Base-by-base conservation (phyloP, 2,888 invertebrate genomes). In the Drosophila pegasa region DNA sequence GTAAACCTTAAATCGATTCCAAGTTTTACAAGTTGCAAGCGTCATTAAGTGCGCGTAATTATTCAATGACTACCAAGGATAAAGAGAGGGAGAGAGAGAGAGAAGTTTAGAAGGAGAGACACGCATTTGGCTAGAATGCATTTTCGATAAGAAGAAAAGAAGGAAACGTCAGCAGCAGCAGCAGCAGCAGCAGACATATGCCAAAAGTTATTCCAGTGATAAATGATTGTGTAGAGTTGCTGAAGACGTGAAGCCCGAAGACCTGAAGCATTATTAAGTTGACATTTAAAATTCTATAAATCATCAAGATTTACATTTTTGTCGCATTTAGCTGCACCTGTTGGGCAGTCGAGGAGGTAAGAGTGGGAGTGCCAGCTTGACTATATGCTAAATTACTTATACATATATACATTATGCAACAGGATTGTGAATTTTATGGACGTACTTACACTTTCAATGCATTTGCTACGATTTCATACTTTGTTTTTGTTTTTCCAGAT, bases 401-500 rank as follows among this genome's bases (percentile, higher is more conserved):
- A 65, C 74, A 59, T 20, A 9, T 14, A 14, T 22, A 56, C 64
- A 76, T 77, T 72, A 71, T 62, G 70, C 76, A 83, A 83, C 77
- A 77, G 73, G 75, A 56, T 57, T 47, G 18, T n/a, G 33, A 54
- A 12, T 43, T 54, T 16, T 25, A 40, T 27, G 4, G 35, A 41
- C 35, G 56, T 68, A 86, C 83, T 84, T 84, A 80, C 83, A 81
- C 84, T 87, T 88, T 87, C 69, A 66, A 64, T 76, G 66, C 69
- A 75, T 68, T 71, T 59, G 41, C 41, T 35, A 10, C n/a, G 18
- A 45, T 45, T 45, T 45, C 16, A 45, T 29, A 43, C 10, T 43
- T 31, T 27, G 52, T 67, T 55, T 62, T 41, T 33, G 65, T n/a
- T 60, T 77, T 71, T 78, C 61, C 94, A 97, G 97, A 97, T 94